Percentiles rank a stretch among this genome's conserved stretches.
These are phyloP conservation scores for Ochotona curzoniae DNA, from an alignment of 2,113 vertebrate species.

Conservation along the genomic window DNA sequence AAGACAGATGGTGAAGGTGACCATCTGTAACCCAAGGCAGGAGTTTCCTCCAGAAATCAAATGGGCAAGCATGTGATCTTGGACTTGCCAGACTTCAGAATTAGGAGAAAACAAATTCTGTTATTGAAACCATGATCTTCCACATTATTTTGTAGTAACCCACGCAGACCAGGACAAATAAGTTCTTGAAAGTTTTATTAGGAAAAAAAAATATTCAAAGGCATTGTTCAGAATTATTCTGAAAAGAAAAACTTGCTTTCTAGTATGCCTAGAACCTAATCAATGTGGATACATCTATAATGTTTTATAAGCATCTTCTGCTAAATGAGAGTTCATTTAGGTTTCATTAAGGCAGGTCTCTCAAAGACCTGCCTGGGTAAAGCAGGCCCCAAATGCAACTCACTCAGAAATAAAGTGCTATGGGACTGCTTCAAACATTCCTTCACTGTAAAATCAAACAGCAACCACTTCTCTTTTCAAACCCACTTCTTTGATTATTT, in stretches of 20 bases:
- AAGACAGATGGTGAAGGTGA: background rate
- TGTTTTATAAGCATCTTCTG: constrained; percentile 11
- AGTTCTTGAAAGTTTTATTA: background rate
- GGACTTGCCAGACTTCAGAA: background rate
- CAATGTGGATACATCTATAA: background rate
- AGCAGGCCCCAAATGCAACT: background rate
- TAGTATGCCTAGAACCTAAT: background rate
- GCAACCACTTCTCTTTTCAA: background rate
- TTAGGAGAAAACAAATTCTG: background rate
- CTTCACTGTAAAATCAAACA: constrained; percentile 9
- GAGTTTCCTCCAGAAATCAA: background rate
- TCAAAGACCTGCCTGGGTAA: constrained; percentile 8
- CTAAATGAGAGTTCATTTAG: constrained; percentile 38
- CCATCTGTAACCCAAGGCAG: background rate
- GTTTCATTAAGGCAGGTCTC: background rate
- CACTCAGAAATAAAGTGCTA: background rate
- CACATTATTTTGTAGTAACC: background rate
- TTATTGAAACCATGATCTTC: background rate
- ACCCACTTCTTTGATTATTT: constrained; percentile 12
- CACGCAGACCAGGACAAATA: background rate
- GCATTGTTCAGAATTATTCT: constrained; percentile 4
- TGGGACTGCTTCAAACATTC: constrained; percentile 19
- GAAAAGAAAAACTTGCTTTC: background rate
- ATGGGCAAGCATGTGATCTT: background rate
- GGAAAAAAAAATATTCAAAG: background rate